Conservation (phyloP, 2,888 invertebrate species). For the Rambutsinella grinnellia region DNA sequence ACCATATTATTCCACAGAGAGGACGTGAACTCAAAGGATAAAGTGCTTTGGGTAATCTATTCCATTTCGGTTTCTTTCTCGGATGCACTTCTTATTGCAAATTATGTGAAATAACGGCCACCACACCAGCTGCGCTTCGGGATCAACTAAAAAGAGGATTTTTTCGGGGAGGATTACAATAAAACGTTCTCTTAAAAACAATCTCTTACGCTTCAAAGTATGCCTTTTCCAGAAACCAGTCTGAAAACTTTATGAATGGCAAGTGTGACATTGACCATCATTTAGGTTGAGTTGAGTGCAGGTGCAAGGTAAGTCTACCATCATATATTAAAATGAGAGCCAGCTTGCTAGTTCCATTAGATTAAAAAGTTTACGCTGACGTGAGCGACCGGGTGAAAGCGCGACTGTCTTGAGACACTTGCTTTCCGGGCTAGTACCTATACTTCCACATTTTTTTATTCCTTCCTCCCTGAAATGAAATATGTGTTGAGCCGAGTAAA, state of each 20-base stretch:
- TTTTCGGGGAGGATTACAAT: neutral
- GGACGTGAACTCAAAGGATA: too few species aligned
- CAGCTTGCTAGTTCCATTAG: neutral
- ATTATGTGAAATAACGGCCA: neutral
- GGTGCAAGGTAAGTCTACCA: constrained; percentile 6
- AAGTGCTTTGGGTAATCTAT: too few species aligned
- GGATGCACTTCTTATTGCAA: too few species aligned
- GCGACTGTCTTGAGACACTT: too few species aligned
- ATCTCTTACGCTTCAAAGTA: neutral
- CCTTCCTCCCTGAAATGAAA: too few species aligned
- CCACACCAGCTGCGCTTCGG: neutral
- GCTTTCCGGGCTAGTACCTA: too few species aligned
- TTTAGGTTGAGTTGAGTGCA: neutral
- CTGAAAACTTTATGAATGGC: neutral
- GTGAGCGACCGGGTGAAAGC: too few species aligned
- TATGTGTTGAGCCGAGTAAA: too few species aligned
- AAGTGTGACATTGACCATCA: neutral
- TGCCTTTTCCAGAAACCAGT: neutral
- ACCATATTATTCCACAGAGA: too few species aligned
- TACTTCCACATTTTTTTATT: too few species aligned
- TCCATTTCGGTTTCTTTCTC: too few species aligned
- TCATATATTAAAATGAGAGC: neutral
- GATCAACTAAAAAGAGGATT: neutral
- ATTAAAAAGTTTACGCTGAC: neutral
- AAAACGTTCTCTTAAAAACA: neutral